Percentiles rank a stretch among this genome's conserved stretches.
Evolutionary conservation across 2,888 invertebrate genomes (phyloP).

Genomic region (Parelbella ahira): DNA sequence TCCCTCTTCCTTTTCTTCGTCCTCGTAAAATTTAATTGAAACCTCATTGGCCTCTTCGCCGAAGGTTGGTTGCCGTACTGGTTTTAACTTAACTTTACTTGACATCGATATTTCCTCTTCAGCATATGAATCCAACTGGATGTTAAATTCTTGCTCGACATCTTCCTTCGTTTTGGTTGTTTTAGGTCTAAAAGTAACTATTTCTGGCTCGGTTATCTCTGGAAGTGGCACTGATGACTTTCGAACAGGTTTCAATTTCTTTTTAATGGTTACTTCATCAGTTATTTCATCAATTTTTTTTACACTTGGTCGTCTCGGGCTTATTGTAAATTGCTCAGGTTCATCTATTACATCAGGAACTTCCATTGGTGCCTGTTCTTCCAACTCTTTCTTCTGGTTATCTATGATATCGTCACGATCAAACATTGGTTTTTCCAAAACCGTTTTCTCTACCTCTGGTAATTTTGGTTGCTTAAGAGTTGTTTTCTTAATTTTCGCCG

Average conservation of each 20-base stretch:
- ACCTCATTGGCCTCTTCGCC: constrained; percentile 89
- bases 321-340: constrained; percentile 66
- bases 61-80: constrained; percentile 86
- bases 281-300: constrained; percentile 76
- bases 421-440: constrained; percentile 79
- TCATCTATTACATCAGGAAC: constrained; percentile 41
- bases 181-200: constrained; percentile 89
- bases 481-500: constrained; percentile 82
- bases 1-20: constrained; percentile 42
- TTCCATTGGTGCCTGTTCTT: constrained; percentile 30
- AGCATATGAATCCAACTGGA: constrained; percentile 90
- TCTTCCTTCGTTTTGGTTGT: constrained; percentile 90
- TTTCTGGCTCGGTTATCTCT: constrained; percentile 87
- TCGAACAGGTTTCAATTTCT: constrained; percentile 84
- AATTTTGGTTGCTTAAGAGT: constrained; percentile 79
- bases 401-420: constrained; percentile 70
- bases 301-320: constrained; percentile 60
- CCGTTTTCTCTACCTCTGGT: constrained; percentile 75
- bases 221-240: constrained; percentile 84
- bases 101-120: constrained; percentile 94
- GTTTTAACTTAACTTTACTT: constrained; percentile 89
- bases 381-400: constrained; percentile 27
- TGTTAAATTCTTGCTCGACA: constrained; percentile 94
- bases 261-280: constrained; percentile 86
- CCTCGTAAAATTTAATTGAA: constrained; percentile 83